These are phyloP conservation scores for Acromyrmex charruanus DNA, from an alignment of 1,140 invertebrate genomes.

Conservation along the genomic window DNA sequence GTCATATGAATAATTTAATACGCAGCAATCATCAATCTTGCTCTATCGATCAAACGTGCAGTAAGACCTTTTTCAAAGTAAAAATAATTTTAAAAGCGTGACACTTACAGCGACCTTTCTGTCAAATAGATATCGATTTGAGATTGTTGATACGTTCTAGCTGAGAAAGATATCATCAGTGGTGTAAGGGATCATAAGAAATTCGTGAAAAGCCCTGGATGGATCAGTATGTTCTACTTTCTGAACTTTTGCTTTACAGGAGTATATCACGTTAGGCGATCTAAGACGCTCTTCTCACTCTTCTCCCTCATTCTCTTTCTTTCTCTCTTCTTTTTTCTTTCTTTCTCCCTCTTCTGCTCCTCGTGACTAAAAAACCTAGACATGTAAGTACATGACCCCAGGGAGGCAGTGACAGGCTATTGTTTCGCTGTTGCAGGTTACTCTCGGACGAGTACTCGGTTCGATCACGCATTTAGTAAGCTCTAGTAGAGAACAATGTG, in stretches of 20 bases:
- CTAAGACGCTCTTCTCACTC: constrained; percentile 20
- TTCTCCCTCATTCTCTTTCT: neutral
- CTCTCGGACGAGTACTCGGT: constrained; percentile 86
- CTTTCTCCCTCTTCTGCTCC: neutral
- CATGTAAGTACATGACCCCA: constrained; percentile 77
- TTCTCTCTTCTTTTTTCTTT: neutral
- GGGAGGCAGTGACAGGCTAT: constrained; percentile 85
- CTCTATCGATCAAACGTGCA: neutral
- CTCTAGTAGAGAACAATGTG: constrained; percentile 85
- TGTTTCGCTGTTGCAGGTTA: constrained; percentile 87
- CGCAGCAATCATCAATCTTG: neutral
- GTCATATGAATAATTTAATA: constrained; percentile 2
- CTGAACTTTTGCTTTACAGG: constrained; percentile 39
- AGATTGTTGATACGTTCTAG: constrained; percentile 23
- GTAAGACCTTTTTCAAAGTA: neutral
- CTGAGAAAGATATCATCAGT: constrained; percentile 20
- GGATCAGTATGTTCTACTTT: constrained; percentile 37
- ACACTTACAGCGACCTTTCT: constrained; percentile 3
- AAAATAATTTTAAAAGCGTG: neutral
- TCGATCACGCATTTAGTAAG: constrained; percentile 87
- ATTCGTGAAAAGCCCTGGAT: constrained; percentile 44
- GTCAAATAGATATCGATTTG: constrained; percentile 16
- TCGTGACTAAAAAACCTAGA: constrained; percentile 72
- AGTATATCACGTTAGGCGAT: constrained; percentile 38
- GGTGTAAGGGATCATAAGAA: constrained; percentile 5